Evolutionary conservation across 2,888 invertebrate genomes (phyloP).

Genomic region (Eutolmus rufibarbis): DNA sequence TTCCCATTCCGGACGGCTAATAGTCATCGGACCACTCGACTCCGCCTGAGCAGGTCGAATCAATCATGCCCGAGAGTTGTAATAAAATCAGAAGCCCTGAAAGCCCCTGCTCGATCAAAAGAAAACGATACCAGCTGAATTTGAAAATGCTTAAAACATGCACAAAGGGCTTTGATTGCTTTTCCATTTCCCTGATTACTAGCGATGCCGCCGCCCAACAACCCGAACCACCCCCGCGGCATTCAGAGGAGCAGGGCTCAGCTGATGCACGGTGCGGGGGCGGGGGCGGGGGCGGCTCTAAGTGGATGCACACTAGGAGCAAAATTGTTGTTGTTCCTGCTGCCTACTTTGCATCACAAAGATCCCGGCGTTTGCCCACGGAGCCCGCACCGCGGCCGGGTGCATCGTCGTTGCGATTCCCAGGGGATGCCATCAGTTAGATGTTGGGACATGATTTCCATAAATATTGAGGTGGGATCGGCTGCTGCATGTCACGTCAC

Average conservation of each 20-base stretch:
- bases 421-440: neutral
- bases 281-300: neutral
- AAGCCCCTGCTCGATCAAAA: neutral
- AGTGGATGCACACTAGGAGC: neutral
- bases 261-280: no score
- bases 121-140: neutral
- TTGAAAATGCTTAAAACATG: neutral
- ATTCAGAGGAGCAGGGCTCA: neutral
- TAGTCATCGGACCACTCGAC: neutral
- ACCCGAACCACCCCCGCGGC: neutral
- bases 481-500: constrained; percentile 10
- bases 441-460: constrained; percentile 10
- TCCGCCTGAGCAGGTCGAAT: neutral
- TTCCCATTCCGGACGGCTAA: neutral
- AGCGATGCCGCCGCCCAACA: neutral
- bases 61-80: constrained; percentile 5
- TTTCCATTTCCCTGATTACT: constrained; percentile 35
- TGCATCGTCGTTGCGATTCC: neutral
- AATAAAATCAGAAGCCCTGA: constrained; percentile 17
- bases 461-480: constrained; percentile 20
- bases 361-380: neutral
- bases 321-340: neutral
- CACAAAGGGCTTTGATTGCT: constrained; percentile 26
- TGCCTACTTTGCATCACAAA: constrained; percentile 32
- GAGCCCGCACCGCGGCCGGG: neutral